These are phyloP conservation scores for Atta texana DNA, from an alignment of 1,140 invertebrate genomes.

Conservation along the genomic window DNA sequence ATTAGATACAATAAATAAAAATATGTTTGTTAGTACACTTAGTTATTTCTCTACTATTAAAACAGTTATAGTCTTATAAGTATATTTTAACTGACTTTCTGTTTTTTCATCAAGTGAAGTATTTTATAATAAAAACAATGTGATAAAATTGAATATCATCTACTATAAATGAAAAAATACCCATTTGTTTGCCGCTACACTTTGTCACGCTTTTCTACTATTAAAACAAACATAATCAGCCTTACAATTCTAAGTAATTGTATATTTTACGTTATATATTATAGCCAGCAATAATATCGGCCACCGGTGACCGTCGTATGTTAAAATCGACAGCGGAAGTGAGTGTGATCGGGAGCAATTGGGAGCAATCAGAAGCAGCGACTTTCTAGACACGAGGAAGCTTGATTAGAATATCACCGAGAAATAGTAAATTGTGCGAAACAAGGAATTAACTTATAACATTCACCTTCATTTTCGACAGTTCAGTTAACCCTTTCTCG, in stretches of 20 bases:
- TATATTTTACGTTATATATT: background rate
- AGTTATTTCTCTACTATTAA: no score
- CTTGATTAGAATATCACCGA: background rate
- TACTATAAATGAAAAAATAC: background rate
- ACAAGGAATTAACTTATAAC: no score
- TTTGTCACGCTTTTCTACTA: background rate
- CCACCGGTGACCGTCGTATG: background rate
- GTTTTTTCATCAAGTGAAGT: background rate
- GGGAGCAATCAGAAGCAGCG: no score
- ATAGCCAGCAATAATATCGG: no score
- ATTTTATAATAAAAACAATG: background rate
- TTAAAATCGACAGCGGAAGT: background rate
- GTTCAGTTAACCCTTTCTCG: conserved; percentile 83
- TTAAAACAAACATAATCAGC: background rate
- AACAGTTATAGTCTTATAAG: background rate
- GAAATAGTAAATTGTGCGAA: background rate
- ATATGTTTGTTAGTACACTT: no score
- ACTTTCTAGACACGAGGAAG: background rate
- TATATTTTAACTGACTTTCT: background rate
- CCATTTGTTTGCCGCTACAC: background rate
- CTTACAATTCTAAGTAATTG: background rate
- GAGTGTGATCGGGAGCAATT: no score
- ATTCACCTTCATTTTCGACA: conserved; percentile 85
- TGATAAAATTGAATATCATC: background rate
- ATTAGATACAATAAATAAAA: no score